phyloP scores from a whole-genome alignment of 2,113 vertebrate genomes.

The Hymenochirus boettgeri region DNA sequence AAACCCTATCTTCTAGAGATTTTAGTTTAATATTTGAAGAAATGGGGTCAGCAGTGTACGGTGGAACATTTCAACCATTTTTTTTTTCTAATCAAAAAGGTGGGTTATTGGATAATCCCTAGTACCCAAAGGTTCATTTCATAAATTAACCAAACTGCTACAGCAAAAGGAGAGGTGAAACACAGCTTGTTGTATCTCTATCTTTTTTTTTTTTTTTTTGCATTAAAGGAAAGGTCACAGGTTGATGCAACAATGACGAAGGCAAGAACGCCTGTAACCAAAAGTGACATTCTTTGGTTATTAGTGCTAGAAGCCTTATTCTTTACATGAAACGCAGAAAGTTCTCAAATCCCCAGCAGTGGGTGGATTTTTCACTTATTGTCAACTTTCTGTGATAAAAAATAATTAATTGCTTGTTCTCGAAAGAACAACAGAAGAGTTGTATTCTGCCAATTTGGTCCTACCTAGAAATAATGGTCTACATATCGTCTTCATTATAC shows the following conservation, averaged over 20 bases:
- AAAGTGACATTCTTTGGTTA: constrained; percentile 36
- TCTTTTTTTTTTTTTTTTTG: too few species aligned
- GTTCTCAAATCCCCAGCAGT: constrained; percentile 11
- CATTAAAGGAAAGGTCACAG: constrained; percentile 12
- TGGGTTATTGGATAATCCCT: too few species aligned
- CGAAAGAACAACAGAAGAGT: constrained; percentile 1
- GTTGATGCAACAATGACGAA: constrained; percentile 40
- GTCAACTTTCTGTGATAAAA: constrained; percentile 13
- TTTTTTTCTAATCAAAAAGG: too few species aligned
- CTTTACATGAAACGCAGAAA: constrained; percentile 8
- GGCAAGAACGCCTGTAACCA: constrained; percentile 33
- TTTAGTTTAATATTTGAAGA: too few species aligned
- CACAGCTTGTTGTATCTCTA: too few species aligned
- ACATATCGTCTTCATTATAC: constrained; percentile 34
- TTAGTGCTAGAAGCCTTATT: constrained; percentile 12
- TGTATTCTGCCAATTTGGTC: constrained; percentile 25
- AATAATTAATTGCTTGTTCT: constrained; percentile 29
- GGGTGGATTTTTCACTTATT: constrained; percentile 15
- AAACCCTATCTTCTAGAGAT: too few species aligned
- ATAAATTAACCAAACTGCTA: too few species aligned
- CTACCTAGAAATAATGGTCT: constrained; percentile 10
- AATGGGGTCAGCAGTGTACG: too few species aligned
- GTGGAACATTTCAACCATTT: too few species aligned
- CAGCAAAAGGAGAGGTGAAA: too few species aligned
- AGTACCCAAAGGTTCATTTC: too few species aligned